Evolutionary conservation across 2,113 vertebrate species (phyloP).

Genomic region (Rhipidura dahli): DNA sequence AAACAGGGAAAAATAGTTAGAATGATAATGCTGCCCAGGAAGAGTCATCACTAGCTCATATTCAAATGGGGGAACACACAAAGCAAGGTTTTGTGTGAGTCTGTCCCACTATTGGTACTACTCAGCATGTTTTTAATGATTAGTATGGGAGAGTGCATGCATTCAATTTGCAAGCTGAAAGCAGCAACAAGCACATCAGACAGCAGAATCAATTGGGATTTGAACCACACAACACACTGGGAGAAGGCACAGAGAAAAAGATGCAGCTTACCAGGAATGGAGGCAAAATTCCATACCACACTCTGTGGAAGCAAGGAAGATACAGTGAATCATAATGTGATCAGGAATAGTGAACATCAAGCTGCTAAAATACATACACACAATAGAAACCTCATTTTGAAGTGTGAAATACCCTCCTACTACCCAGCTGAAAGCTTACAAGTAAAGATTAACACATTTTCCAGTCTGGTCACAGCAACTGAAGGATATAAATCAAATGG

Average conservation of each 20-base stretch:
- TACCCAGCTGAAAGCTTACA: neutral
- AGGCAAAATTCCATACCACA: neutral
- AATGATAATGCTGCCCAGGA: neutral
- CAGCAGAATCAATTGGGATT: neutral
- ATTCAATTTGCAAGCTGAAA: neutral
- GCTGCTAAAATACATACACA: neutral
- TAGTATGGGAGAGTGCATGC: neutral
- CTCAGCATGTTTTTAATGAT: neutral
- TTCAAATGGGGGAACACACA: neutral
- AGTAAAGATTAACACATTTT: neutral
- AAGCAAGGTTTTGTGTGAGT: neutral
- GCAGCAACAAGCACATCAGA: neutral
- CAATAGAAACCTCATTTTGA: neutral
- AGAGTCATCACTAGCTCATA: neutral
- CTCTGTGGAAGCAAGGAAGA: neutral
- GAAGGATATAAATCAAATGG: neutral
- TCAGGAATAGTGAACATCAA: neutral
- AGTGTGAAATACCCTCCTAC: neutral
- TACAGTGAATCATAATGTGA: neutral
- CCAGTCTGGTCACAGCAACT: neutral
- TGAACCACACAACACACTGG: neutral
- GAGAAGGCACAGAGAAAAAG: neutral
- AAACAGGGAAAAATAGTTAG: neutral
- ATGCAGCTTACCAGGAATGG: neutral
- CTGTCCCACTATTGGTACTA: neutral